Evolutionary conservation across 2,888 invertebrate genomes (phyloP), one percentile per base, ranked within the genome.

Genomic region (Atethmia centrago): DNA sequence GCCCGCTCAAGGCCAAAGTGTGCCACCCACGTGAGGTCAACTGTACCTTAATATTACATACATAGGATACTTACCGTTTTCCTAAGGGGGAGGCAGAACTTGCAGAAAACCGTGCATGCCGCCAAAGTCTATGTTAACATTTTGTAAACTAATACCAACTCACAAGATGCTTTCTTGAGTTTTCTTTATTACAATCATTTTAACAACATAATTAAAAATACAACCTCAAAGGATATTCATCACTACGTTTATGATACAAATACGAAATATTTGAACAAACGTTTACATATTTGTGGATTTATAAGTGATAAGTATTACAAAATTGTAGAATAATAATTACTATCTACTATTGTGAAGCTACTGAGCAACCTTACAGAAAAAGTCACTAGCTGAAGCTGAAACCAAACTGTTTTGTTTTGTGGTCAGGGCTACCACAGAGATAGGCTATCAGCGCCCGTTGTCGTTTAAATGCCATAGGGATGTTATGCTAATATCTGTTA

Each of bases 141-240:
- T 51, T 36, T 49, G 14, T 49, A 28, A 45, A 40, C 36, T 40
- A 40, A 40, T 40, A 40, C 9, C 40, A 40, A 5, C 40, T 28
- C 16, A 55, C 16, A 16, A 55, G 3, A 49, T 42, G 12, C 8
- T 62, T 28, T 56, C 14, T 56, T 51, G 21, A 66, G 1, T 47
- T 58, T 36, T 49, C 73, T 64, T 74, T 78, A 78, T 74, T 78
- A 56, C 9, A 65, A 58, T 77, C 1, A 69, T 67, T 78, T 53
- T 28, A 69, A 71, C 69, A 81, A 70, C 49, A 40, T 68, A 82
- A 59, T 56, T 71, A 40, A 61, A 71, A 73, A 73, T 79, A 76
- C 72, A 82, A 82, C 70, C 72, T 82, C 53, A 70, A 79, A 63
- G 49, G 59, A 81, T 76, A 19, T 47, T 21, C 40, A 55, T 77